phyloP scores from a whole-genome alignment of 2,113 vertebrate genomes.

The Epinephelus lanceolatus region DNA sequence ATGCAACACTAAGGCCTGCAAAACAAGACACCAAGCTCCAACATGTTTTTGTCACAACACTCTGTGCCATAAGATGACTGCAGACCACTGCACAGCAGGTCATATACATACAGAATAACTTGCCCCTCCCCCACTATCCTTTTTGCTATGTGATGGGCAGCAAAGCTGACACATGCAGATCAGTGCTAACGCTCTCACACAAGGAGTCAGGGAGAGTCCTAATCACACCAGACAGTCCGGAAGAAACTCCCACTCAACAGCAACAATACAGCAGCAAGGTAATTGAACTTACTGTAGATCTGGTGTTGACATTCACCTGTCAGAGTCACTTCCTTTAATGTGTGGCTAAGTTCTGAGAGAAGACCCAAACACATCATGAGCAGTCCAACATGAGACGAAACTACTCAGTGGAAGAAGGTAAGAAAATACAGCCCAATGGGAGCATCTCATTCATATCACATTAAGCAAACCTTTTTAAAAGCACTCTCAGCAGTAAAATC shows the following conservation, averaged over 20 bases:
- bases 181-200: neutral
- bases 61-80: neutral
- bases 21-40: neutral
- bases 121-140: neutral
- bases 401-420: neutral
- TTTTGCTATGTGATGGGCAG: neutral
- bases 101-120: neutral
- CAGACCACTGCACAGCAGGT: neutral
- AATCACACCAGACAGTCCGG: conserved; percentile 17
- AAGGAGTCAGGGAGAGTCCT: neutral
- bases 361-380: neutral
- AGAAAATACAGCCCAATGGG: neutral
- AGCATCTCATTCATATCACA: neutral
- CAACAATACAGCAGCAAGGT: neutral
- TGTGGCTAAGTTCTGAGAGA: too few relatives aligned
- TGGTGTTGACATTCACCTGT: neutral
- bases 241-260: neutral
- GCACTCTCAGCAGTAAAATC: too few relatives aligned
- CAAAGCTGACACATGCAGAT: conserved; percentile 28
- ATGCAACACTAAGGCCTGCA: neutral
- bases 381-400: neutral
- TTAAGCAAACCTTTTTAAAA: neutral
- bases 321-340: neutral
- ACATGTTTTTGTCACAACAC: neutral
- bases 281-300: neutral